A percentile compares a stretch with the other conserved stretches of the same genome.
phyloP scores from a whole-genome alignment of 2,888 invertebrate genomes.

The Trypoxylon attenuatum region DNA sequence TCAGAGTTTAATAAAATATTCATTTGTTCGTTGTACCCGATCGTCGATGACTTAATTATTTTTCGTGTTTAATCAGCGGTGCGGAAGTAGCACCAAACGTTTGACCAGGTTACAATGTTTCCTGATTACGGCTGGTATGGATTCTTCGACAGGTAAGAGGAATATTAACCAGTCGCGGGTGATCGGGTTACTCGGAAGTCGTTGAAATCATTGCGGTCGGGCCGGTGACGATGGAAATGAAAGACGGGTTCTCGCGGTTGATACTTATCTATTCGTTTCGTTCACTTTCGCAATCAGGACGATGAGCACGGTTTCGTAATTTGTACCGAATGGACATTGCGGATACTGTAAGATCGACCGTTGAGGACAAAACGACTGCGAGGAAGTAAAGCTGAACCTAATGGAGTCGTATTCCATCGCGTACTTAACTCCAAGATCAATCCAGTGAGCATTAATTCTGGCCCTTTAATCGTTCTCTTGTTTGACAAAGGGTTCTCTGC shows the following conservation, averaged over 20 bases:
- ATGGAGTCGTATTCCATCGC: too few relatives aligned
- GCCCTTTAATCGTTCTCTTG: neutral
- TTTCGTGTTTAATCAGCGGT: neutral
- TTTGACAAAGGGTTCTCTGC: too few relatives aligned
- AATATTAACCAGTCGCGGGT: neutral
- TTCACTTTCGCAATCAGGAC: neutral
- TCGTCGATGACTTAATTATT: slow-evolving; percentile 8
- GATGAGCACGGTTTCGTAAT: neutral
- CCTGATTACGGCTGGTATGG: neutral
- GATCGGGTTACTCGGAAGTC: slow-evolving; percentile 47
- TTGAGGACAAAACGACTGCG: too few relatives aligned
- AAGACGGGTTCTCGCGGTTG: slow-evolving; percentile 10
- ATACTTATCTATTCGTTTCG: neutral
- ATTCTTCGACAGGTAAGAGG: neutral
- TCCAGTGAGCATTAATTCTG: too few relatives aligned
- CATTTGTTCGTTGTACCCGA: neutral
- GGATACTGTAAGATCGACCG: too few relatives aligned
- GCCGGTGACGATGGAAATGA: neutral
- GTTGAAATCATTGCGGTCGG: slow-evolving; percentile 26
- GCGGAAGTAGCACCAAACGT: slow-evolving; percentile 6
- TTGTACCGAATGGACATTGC: too few relatives aligned
- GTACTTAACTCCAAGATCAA: too few relatives aligned
- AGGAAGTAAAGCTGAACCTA: too few relatives aligned
- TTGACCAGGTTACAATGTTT: slow-evolving; percentile 15
- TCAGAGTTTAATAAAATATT: too few relatives aligned